A percentile compares a stretch with the other conserved stretches of the same genome.
Evolutionary conservation across 1,140 invertebrate genomes (phyloP).

Genomic region (Zeugodacus cucurbitae): DNA sequence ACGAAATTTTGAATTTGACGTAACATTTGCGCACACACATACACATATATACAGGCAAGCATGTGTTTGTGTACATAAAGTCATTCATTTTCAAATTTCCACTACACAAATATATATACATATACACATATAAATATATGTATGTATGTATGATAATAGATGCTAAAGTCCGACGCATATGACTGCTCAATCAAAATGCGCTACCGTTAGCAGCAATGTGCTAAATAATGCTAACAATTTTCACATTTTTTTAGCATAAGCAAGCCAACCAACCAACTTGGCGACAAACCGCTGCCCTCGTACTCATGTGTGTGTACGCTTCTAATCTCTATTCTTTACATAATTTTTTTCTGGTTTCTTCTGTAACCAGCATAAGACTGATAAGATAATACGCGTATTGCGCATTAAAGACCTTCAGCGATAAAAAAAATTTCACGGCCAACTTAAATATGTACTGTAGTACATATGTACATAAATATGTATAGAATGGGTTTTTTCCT

Average conservation of each 20-base stretch:
- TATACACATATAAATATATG: too few relatives aligned
- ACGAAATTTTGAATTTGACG: conserved; percentile 13
- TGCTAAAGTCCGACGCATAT: neutral
- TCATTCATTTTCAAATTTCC: neutral
- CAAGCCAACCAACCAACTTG: neutral
- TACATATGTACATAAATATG: neutral
- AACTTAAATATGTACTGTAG: neutral
- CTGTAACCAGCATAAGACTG: neutral
- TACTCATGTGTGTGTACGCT: neutral
- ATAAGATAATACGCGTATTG: neutral
- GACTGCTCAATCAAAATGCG: neutral
- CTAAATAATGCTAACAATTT: neutral
- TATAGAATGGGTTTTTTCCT: neutral
- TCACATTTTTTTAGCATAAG: neutral
- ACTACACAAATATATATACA: too few relatives aligned
- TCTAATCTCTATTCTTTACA: neutral
- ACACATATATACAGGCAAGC: neutral
- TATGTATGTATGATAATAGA: neutral
- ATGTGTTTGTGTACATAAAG: neutral
- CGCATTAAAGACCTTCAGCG: neutral
- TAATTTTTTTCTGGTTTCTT: neutral
- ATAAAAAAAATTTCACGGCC: neutral
- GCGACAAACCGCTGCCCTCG: neutral
- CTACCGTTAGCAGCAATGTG: neutral
- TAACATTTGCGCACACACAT: neutral